Base-by-base conservation (phyloP, 1,140 invertebrate genomes). In the Drosophila nannoptera region DNA sequence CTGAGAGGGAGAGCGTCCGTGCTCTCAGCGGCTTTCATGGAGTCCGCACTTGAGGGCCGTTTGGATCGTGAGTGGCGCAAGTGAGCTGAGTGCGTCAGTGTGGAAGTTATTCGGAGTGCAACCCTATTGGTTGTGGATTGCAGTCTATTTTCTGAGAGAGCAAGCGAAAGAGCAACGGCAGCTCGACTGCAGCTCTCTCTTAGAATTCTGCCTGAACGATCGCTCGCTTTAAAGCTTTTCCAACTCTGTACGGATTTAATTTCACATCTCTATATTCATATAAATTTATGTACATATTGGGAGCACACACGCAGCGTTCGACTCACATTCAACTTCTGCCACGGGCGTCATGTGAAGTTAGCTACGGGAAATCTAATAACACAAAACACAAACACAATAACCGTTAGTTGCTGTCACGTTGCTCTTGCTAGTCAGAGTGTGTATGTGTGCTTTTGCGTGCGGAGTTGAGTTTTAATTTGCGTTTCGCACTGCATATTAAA, bases 291-390 rank as follows among this genome's bases (percentile, higher is more conserved):
- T 50, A 50, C 6, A 33, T 55, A 62, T n/a, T 0, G 7, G 14
- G 55, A 56, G 5, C 22, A 22, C 22, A 49, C 9, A n/a, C 11
- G 29, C 16, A 12, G 11, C 7, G 11, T 29, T 45, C 9, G 12
- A 32, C 45, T 36, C 38, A 50, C n/a, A 29, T 12, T 32, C 22
- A 11, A 53, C 14, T 50, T 46, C 45, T 62, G 59, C 22, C 67
- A 38, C 54, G 46, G 43, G 66, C 56, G 59, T 68, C 66, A 74
- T 74, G 72, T 75, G 78, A 83, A 83, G 63, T 83, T 83, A 58
- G 78, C 69, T 69, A 68, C 55, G 73, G 52, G 46, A 78, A 82
- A 82, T 83, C 78, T 82, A 82, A 82, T 82, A 82, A 82, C 55
- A 62, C 63, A 60, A 72, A 78, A 60, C 71, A 56, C 73, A 74